Percentiles rank a stretch among this genome's conserved stretches.
Conservation (phyloP, 2,797 vertebrate genomes). For the Threskiornis aethiopicus region DNA sequence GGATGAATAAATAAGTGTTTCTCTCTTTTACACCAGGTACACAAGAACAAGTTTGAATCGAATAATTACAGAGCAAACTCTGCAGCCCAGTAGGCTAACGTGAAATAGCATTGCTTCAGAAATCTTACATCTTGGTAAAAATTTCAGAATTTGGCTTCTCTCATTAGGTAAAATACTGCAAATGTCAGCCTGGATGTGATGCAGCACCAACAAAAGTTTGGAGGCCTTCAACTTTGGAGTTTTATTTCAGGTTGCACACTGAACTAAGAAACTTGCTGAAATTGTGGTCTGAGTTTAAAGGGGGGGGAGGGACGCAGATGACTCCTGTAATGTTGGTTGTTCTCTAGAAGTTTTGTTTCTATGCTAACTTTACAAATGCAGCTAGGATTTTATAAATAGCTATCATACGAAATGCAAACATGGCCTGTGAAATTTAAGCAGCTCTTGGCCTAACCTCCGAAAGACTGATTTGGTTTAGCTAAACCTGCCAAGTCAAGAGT, state of each 20-base stretch:
- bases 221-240: not conserved
- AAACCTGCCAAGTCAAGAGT: slow-evolving; percentile 39
- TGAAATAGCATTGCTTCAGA: not conserved
- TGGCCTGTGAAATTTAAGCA: slow-evolving; percentile 47
- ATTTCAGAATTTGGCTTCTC: not conserved
- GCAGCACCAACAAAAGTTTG: not conserved
- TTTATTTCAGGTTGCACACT: not conserved
- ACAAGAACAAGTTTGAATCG: not conserved
- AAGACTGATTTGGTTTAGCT: slow-evolving; percentile 28
- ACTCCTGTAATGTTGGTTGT: not conserved
- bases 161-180: not conserved
- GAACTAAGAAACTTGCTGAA: not conserved
- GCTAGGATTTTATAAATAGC: slow-evolving; percentile 48
- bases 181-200: not conserved
- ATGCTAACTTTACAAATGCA: not conserved
- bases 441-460: slow-evolving; percentile 25
- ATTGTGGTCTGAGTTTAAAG: not conserved
- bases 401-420: slow-evolving; percentile 6
- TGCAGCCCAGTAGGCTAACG: not conserved
- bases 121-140: not conserved
- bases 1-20: not conserved
- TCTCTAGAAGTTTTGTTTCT: slow-evolving; percentile 48
- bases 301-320: not conserved
- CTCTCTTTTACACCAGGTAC: not conserved
- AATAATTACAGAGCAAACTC: not conserved